Evolutionary conservation across 2,888 invertebrate genomes (phyloP), one percentile per base, ranked within the genome.

Genomic region (Sabellastarte sp.): DNA sequence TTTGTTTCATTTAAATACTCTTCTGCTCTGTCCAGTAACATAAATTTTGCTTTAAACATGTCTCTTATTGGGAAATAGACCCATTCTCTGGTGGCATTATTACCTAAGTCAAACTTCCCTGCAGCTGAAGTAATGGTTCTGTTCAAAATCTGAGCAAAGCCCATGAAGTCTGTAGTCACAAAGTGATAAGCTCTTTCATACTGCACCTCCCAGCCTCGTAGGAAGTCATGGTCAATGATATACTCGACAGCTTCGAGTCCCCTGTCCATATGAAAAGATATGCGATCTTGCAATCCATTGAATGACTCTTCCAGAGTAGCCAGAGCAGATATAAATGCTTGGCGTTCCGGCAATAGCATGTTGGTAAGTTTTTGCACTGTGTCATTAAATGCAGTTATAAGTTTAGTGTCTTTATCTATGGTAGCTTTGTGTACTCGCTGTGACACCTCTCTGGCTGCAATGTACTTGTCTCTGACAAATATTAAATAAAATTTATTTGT

Each of bases 221-320:
- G 41, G 51, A 58, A 63, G 33, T 66, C 63, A 51, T 66, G 66
- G 33, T 64, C 55, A 4, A 63, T 52, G 32, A 50, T 60, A 32
- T 56, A 63, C 29, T 58, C 32, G 2, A 68, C 63, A 2, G 58
- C 55, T n/a, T 63, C 33, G 15, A 67, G 24, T n/a, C 60, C 67
- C 20, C n/a, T 1, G 2, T 67, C 52, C 10, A 1, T 24, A 30
- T 65, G 67, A 50, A 66, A 57, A 29, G n/a, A 20, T 24, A 57
- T 50, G 26, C 60, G 55, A 5, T 56, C n/a, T n/a, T 59, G 24
- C 1, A 58, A 3, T 24, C 2, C 29, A 2, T 29, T n/a, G 4
- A 20, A 30, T n/a, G n/a, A 29, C 2, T 3, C 29, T 1, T 3
- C 1, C 15, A 57, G 29, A 57, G 5, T 41, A 31, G 4, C 5